Conservation (phyloP, 2,888 invertebrate genomes). For the Mimachlamys varia region DNA sequence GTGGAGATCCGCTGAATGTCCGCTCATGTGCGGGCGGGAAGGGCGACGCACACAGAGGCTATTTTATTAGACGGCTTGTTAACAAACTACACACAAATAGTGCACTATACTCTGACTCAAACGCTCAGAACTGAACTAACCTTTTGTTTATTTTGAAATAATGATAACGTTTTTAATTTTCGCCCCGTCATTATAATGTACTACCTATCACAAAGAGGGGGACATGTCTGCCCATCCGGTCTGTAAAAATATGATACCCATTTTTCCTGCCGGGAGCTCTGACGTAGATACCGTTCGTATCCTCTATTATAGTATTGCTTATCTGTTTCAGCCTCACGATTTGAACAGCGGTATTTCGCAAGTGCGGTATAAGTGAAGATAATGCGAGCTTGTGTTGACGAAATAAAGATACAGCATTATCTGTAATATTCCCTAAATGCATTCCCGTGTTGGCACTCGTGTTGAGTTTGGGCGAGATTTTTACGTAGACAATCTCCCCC, state of each 20-base stretch:
- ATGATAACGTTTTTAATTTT: neutral
- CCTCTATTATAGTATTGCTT: neutral
- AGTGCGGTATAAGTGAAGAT: constrained; percentile 18
- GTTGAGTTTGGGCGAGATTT: constrained; percentile 31
- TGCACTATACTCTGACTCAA: neutral
- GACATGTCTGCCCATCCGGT: constrained; percentile 3
- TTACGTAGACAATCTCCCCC: neutral
- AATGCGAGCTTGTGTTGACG: neutral
- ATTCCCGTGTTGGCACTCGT: neutral
- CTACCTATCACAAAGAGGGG: neutral
- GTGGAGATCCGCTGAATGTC: neutral
- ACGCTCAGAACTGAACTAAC: neutral
- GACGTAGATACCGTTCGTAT: neutral
- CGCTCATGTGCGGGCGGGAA: neutral
- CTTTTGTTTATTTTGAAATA: neutral
- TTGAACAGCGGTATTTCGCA: constrained; percentile 34
- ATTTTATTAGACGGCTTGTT: neutral
- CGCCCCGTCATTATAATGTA: constrained; percentile 13
- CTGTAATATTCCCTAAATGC: neutral
- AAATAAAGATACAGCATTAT: constrained; percentile 15
- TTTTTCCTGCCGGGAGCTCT: neutral
- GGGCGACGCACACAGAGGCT: neutral
- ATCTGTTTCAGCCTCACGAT: constrained; percentile 21
- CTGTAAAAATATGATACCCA: neutral
- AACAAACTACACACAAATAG: neutral